phyloP scores from a whole-genome alignment of 2,888 invertebrate genomes.

The Epirrhoe alternata region DNA sequence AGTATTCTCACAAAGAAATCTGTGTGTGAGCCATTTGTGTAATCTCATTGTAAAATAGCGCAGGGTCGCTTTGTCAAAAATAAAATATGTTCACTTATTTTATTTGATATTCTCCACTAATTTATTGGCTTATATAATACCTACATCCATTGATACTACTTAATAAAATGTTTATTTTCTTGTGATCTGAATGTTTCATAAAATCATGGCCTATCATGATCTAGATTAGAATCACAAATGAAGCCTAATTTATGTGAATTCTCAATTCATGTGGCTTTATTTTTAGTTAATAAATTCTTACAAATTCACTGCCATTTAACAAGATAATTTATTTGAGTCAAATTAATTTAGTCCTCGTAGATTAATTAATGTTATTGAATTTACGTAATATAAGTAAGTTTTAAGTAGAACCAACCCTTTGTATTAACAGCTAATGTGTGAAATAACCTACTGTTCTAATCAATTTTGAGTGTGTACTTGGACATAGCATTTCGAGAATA shows the following conservation, averaged over 20 bases:
- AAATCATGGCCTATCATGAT: constrained; percentile 27
- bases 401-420: constrained; percentile 61
- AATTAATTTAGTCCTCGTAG: constrained; percentile 45
- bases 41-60: constrained; percentile 13
- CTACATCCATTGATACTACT: neutral
- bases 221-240: constrained; percentile 19
- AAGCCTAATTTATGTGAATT: constrained; percentile 22
- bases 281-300: constrained; percentile 35
- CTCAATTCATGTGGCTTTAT: constrained; percentile 21
- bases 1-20: neutral
- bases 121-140: constrained; percentile 4
- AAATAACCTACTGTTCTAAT: constrained; percentile 54
- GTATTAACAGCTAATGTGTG: constrained; percentile 51
- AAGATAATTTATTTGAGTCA: constrained; percentile 48
- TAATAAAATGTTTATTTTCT: neutral
- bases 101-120: constrained; percentile 4
- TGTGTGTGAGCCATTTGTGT: constrained; percentile 4
- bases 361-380: constrained; percentile 58
- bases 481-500: constrained; percentile 22
- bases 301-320: constrained; percentile 50
- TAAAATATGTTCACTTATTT: neutral
- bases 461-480: constrained; percentile 18
- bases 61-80: constrained; percentile 23
- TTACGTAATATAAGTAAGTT: constrained; percentile 64
- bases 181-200: constrained; percentile 13